These are phyloP conservation scores for Phania funesta DNA, from an alignment of 2,888 invertebrate species.

Conservation along the genomic window DNA sequence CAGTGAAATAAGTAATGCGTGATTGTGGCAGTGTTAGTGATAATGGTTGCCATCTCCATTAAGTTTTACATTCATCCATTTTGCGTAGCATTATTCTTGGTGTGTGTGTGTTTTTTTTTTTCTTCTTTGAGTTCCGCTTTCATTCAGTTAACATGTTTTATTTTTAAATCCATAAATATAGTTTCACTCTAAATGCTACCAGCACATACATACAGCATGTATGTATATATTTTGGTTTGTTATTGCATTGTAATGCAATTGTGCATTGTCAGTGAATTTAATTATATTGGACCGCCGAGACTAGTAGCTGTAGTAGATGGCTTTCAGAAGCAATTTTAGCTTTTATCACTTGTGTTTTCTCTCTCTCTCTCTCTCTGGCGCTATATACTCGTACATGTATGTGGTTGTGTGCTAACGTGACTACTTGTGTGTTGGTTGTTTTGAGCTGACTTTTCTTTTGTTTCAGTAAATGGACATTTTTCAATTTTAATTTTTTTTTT, in stretches of 20 bases:
- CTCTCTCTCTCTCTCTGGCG: neutral
- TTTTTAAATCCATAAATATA: neutral
- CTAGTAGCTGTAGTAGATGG: constrained; percentile 6
- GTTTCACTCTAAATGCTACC: constrained; percentile 5
- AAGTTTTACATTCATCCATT: constrained; percentile 30
- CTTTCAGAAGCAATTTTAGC: constrained; percentile 43
- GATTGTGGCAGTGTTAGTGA: neutral
- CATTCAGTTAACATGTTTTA: constrained; percentile 7
- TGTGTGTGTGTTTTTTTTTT: neutral
- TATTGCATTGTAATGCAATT: constrained; percentile 52
- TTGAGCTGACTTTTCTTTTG: constrained; percentile 17
- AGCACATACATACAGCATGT: neutral
- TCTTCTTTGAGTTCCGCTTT: neutral
- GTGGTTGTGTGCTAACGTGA: neutral
- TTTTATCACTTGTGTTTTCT: constrained; percentile 31
- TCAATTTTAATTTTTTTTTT: constrained; percentile 25
- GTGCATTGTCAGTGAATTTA: constrained; percentile 64
- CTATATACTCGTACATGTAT: too few relatives aligned
- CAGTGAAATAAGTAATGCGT: constrained; percentile 2
- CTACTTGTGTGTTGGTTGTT: neutral
- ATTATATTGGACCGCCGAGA: constrained; percentile 63
- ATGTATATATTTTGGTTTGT: constrained; percentile 5
- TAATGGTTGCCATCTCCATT: neutral
- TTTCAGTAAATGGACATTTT: constrained; percentile 30
- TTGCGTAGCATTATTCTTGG: constrained; percentile 24